Percentiles rank a stretch among this genome's conserved stretches.
Conservation (phyloP, 2,113 vertebrate genomes). For the Hymenochirus boettgeri region DNA sequence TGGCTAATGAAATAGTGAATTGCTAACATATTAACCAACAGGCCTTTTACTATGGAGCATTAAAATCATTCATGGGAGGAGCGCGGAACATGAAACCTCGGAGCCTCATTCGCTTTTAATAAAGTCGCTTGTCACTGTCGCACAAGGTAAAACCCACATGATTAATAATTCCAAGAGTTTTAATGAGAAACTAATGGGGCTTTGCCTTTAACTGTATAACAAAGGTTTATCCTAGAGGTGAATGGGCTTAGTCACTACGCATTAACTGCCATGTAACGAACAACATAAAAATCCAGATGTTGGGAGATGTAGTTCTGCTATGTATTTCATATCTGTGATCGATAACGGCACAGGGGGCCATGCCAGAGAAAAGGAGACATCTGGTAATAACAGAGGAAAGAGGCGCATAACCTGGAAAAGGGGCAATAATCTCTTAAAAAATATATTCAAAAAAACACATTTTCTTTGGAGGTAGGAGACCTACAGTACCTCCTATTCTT, state of each 20-base stretch:
- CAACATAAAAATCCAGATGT: constrained; percentile 14
- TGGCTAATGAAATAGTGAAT: constrained; percentile 40
- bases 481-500: no score
- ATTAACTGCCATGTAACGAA: constrained; percentile 27
- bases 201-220: constrained; percentile 26
- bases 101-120: constrained; percentile 39
- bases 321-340: no score
- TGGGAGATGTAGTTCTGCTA: background rate
- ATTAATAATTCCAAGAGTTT: constrained; percentile 31
- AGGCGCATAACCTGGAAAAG: no score
- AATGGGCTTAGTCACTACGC: background rate
- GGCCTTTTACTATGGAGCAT: constrained; percentile 21
- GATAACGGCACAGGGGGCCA: no score
- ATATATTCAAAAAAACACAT: no score
- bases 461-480: no score
- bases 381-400: no score
- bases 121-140: constrained; percentile 32
- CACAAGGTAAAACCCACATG: constrained; percentile 32
- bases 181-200: constrained; percentile 30
- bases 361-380: no score
- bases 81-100: constrained; percentile 6
- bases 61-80: constrained; percentile 27
- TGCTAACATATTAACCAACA: constrained; percentile 33
- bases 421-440: no score
- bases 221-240: no score